Base-by-base conservation (phyloP, 1,140 invertebrate species). In the Orchestia grillus region DNA sequence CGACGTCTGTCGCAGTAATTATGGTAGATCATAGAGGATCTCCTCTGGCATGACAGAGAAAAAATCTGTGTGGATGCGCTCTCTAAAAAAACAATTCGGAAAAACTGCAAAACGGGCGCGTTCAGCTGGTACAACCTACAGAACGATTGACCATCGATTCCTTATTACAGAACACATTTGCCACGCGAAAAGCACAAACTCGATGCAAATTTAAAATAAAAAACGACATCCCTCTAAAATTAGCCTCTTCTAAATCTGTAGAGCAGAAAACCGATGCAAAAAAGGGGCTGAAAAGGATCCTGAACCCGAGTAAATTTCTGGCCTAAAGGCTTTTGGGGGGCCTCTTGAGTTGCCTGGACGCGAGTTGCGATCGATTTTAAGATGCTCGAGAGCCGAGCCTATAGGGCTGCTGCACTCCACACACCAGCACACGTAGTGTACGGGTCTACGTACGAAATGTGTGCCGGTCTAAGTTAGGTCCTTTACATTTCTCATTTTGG, bases 231-330 rank as follows among this genome's bases (percentile, higher is more conserved):
- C 28, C 15, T 19, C 28, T 28, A 28, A 77, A 36, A 77, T 19
- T 77, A 77, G 36, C 3, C 28, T 15, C 62, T 15, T 15, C 11
- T 77, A 36, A 77, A 15, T 77, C 62, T 36, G 62, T 36, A 77
- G 15, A 77, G 28, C 11, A 36, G 15, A 77, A 77, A 77, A 77
- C 62, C 62, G 62, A 77, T 90, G 88, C 41, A 41, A 90, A 90
- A 94, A 94, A 94, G 40, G 44, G 92, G 41, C 44, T n/a, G 40
- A n/a, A 40, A 44, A 94, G 43, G 41, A 94, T 94, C 92, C 40
- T 94, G 92, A 94, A 94, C 92, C 11, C 44, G 36, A 47, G 92
- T 94, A 94, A 94, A 94, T 94, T 94, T 94, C 92, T 94, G 43
- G 92, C 92, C 92, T 94, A 44, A n/a, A 94, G 92, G 44, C 0